Evolutionary conservation across 2,113 vertebrate genomes (phyloP).

Genomic region (Irena cyanogastra): DNA sequence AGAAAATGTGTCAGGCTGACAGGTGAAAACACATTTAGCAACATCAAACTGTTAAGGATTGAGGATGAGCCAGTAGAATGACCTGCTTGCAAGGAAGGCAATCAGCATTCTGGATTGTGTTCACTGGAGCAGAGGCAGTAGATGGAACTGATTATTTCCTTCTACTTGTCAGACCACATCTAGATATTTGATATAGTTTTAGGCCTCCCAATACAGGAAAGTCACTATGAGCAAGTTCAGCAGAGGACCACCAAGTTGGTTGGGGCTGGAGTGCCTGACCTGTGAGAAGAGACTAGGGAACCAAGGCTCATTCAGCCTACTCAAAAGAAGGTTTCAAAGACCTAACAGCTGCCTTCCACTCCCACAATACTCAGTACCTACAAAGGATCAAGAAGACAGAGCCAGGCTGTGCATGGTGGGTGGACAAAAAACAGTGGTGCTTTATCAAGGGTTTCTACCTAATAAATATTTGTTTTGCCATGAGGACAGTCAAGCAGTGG

Average conservation of each 20-base stretch:
- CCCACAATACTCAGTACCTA: neutral
- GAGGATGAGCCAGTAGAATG: neutral
- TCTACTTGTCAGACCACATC: neutral
- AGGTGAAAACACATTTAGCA: neutral
- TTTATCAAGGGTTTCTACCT: neutral
- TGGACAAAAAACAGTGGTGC: neutral
- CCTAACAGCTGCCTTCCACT: neutral
- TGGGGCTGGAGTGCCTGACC: neutral
- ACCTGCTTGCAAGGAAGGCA: neutral
- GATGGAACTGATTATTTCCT: neutral
- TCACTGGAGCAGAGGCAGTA: neutral
- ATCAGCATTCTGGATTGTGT: neutral
- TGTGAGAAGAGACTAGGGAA: neutral
- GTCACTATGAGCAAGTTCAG: neutral
- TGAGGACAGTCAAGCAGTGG: neutral
- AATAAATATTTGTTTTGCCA: neutral
- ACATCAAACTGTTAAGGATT: neutral
- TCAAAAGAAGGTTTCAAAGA: neutral
- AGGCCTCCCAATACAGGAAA: neutral
- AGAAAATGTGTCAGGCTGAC: neutral
- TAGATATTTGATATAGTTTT: neutral
- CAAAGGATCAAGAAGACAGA: neutral
- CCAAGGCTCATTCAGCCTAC: neutral
- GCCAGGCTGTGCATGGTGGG: neutral
- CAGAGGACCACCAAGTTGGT: neutral